These are phyloP conservation scores for Enoplosus armatus DNA, from an alignment of 2,797 vertebrate genomes.

Conservation along the genomic window DNA sequence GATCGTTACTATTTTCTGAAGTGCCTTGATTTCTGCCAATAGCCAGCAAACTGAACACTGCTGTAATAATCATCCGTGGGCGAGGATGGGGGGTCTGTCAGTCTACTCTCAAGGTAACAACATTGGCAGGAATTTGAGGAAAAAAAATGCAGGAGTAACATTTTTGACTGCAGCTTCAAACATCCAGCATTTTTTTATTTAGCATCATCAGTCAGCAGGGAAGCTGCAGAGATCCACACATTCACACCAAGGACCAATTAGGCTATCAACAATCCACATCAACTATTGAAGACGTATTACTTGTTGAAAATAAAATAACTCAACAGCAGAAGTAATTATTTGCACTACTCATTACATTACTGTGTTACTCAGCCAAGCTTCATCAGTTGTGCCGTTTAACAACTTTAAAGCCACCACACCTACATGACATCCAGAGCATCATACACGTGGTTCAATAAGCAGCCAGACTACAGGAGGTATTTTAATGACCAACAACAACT, in stretches of 20 bases:
- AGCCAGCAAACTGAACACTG: constrained; percentile 24
- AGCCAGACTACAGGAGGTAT: background rate
- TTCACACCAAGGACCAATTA: background rate
- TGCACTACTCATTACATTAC: background rate
- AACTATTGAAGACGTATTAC: background rate
- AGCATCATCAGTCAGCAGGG: background rate
- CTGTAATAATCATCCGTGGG: constrained; percentile 42
- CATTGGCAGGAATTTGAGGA: constrained; percentile 20
- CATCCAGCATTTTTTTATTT: constrained; percentile 16
- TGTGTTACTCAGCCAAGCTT: background rate
- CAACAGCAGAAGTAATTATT: background rate
- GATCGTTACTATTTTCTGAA: constrained; percentile 48
- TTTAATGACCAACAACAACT: background rate
- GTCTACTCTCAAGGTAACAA: constrained; percentile 51
- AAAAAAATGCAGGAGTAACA: constrained; percentile 12
- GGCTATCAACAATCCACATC: no score
- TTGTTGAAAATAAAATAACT: background rate
- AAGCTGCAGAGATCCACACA: background rate
- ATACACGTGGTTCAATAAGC: background rate
- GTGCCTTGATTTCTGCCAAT: constrained; percentile 40
- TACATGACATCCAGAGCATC: background rate
- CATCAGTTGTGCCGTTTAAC: background rate
- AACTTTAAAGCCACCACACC: constrained; percentile 5
- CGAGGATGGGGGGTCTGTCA: constrained; percentile 13
- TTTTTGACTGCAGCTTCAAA: constrained; percentile 30